These are phyloP conservation scores for Cygnus olor DNA, from an alignment of 2,797 vertebrate species.

Conservation along the genomic window DNA sequence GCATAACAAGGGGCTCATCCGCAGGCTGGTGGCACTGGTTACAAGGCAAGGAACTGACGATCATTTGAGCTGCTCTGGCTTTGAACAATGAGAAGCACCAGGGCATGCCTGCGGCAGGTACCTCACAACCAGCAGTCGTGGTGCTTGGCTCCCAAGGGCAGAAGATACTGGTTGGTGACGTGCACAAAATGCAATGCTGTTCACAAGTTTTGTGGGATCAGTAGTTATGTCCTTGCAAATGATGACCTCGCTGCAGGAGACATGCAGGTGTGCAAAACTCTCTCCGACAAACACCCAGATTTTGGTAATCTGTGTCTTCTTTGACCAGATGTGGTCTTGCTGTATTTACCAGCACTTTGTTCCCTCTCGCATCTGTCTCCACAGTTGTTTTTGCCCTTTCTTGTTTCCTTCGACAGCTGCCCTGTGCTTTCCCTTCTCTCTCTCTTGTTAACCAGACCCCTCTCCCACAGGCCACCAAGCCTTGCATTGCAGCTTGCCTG, in stretches of 20 bases:
- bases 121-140: rapidly evolving
- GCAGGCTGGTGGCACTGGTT: neutral
- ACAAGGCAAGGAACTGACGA: neutral
- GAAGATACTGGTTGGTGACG: rapidly evolving
- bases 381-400: neutral
- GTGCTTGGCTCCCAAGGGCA: rapidly evolving
- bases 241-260: neutral
- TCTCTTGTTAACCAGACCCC: neutral
- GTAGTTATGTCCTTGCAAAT: neutral
- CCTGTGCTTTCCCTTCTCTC: neutral
- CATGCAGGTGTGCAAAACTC: neutral
- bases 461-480: neutral
- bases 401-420: neutral
- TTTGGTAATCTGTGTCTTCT: neutral
- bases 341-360: neutral
- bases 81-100: neutral
- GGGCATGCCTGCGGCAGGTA: neutral
- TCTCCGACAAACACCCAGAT: neutral
- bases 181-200: neutral
- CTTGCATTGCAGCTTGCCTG: neutral
- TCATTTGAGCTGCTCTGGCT: neutral
- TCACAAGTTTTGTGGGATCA: neutral
- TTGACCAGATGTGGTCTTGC: neutral
- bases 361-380: neutral
- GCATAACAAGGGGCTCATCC: neutral